These are phyloP conservation scores for Pseudomugil tenellus DNA, from an alignment of 2,797 vertebrate species.

Conservation along the genomic window DNA sequence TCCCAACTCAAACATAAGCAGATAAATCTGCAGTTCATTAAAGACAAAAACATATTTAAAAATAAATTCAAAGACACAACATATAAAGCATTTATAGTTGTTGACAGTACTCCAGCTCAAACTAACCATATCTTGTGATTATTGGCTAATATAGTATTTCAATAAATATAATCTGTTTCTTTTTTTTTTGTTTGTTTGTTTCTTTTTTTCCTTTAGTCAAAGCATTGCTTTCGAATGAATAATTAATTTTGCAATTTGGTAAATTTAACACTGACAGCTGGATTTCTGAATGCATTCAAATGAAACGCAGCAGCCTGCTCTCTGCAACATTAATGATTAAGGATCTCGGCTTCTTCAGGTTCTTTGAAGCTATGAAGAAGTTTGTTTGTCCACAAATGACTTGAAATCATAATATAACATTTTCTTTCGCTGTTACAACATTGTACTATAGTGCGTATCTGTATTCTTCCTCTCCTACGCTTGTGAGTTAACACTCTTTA, in stretches of 20 bases:
- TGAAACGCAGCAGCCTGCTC: too few species aligned
- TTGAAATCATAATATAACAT: neutral
- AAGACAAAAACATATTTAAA: too few species aligned
- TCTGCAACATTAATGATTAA: neutral
- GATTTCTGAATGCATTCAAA: too few species aligned
- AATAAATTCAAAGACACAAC: too few species aligned
- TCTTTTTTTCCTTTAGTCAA: too few species aligned
- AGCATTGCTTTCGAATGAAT: neutral
- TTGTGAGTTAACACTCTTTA: slow-evolving; percentile 40
- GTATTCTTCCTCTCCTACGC: slow-evolving; percentile 14
- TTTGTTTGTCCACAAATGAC: neutral
- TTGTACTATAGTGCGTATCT: neutral
- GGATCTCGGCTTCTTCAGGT: neutral
- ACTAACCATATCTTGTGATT: neutral
- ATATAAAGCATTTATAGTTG: too few species aligned
- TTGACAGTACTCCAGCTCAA: too few species aligned
- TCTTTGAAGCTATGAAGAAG: neutral
- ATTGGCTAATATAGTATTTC: neutral
- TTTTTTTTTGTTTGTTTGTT: too few species aligned
- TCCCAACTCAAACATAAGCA: too few species aligned
- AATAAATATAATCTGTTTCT: neutral
- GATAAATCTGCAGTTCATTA: too few species aligned
- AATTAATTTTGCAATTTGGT: neutral
- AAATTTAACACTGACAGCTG: too few species aligned
- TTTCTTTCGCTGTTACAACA: too few species aligned